Percentiles rank a stretch among this genome's conserved stretches.
These are phyloP conservation scores for Brachycybe producta DNA, from an alignment of 2,888 invertebrate genomes.

Conservation along the genomic window DNA sequence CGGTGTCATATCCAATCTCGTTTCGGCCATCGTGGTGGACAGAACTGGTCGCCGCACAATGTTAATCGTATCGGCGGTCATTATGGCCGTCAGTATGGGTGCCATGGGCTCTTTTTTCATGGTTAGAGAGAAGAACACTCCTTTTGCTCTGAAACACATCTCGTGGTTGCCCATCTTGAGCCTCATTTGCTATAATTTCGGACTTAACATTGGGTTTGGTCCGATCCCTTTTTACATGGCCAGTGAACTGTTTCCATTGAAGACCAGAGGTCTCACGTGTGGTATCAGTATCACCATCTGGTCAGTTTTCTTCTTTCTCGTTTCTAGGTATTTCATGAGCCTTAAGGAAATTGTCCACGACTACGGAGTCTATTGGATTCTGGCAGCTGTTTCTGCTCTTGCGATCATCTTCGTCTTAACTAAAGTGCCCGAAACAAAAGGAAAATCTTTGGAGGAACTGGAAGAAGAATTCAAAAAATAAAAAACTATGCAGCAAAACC, in stretches of 20 bases:
- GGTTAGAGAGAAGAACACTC: slow-evolving; percentile 1
- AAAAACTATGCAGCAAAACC: background rate
- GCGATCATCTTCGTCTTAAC: background rate
- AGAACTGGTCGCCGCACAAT: slow-evolving; percentile 16
- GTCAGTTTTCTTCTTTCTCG: slow-evolving; percentile 3
- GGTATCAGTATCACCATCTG: slow-evolving; percentile 10
- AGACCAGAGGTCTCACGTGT: slow-evolving; percentile 6
- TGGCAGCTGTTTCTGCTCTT: background rate
- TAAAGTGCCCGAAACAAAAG: slow-evolving; percentile 13
- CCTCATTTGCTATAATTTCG: slow-evolving; percentile 7
- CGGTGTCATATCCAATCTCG: slow-evolving; percentile 6
- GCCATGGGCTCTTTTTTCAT: slow-evolving; percentile 7
- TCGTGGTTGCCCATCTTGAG: slow-evolving; percentile 30
- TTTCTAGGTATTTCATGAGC: slow-evolving; percentile 9
- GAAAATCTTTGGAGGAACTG: slow-evolving; percentile 12
- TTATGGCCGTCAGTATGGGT: slow-evolving; percentile 14
- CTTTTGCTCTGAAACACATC: background rate
- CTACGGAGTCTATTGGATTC: slow-evolving; percentile 15
- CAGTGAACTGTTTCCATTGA: slow-evolving; percentile 10
- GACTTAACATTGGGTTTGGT: slow-evolving; percentile 7
- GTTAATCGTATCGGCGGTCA: slow-evolving; percentile 17
- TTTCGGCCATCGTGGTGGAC: slow-evolving; percentile 16
- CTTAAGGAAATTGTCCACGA: slow-evolving; percentile 1
- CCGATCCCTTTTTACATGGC: slow-evolving; percentile 14
- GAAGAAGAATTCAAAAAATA: background rate